Base-by-base conservation (phyloP, 2,888 invertebrate genomes). In the Stenolophus ochropezus region DNA sequence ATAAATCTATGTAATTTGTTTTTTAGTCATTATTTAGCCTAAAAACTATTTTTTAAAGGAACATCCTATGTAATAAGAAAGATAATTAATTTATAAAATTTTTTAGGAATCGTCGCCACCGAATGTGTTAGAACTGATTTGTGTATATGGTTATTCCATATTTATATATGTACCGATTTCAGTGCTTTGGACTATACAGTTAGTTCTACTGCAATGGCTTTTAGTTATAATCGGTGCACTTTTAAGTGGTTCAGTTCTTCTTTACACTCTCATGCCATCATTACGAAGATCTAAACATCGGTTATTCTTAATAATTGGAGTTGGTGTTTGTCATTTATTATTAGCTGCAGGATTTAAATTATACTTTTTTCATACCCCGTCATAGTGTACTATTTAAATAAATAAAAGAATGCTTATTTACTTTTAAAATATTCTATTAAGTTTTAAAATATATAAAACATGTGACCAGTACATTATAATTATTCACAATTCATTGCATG, bases 111-210 rank as follows among this genome's bases (percentile, higher is more conserved):
- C 90, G 18, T 90, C 90, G 25, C 90, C 92, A 0, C 94, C 94
- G 18, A 92, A 94, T 18, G 91, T 97, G 87, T 91, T 98, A 85
- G 97, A 98, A 84, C 91, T 98, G 6, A 92, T 98, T 87, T 98
- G 98, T 88, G 92, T 98, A 6, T 99, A 98, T 87, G 99, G 98
- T 5, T 99, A 99, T 89, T 98, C 98, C 0, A 90, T 99, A 61
- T 94, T 97, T 33, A 96, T 98, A 86, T 99, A 97, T 90, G 94
- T 99, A 86, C 98, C 98, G 2, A 95, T 97, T 5, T 96, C 98
- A 1, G 93, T 98, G 84, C 90, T 98, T 51, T 98, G 98, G 97
- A 94, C 96, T 0, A 95, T 98, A 85, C 96, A 94, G 88, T 91
- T 94, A 78, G 86, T 84, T 20, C 93, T 95, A 92, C 91, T 98